phyloP scores from a whole-genome alignment of 2,113 vertebrate species.

The Glaucomys volans region DNA sequence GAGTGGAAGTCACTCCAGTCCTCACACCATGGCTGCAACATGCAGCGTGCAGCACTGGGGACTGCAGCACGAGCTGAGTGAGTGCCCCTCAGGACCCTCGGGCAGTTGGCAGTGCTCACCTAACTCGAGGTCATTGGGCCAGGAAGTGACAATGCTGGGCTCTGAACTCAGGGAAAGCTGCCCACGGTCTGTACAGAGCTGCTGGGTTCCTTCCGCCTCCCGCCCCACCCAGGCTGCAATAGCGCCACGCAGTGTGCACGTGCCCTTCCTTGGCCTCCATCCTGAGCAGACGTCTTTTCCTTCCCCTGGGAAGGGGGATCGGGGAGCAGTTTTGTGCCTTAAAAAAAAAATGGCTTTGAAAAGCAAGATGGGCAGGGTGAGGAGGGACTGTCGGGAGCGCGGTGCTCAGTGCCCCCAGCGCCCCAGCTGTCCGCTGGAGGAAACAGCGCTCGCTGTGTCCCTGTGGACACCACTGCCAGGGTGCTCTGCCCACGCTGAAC shows the following conservation, averaged over 20 bases:
- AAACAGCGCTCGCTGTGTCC: neutral
- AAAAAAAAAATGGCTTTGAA: too few relatives aligned
- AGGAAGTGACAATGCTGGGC: neutral
- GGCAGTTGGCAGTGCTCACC: too few relatives aligned
- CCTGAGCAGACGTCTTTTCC: neutral
- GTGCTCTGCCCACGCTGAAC: too few relatives aligned
- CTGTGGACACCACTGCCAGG: rapidly evolving
- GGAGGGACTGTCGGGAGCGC: neutral
- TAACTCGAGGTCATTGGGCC: too few relatives aligned
- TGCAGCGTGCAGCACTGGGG: too few relatives aligned
- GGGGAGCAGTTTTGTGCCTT: neutral
- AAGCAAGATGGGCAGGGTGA: neutral
- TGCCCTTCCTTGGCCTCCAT: neutral
- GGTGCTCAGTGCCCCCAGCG: too few relatives aligned
- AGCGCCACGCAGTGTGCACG: rapidly evolving
- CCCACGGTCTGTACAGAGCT: too few relatives aligned
- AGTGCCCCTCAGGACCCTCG: too few relatives aligned
- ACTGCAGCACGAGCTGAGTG: too few relatives aligned
- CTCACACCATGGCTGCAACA: too few relatives aligned
- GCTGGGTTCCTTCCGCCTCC: neutral
- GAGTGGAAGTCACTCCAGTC: too few relatives aligned
- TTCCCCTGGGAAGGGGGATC: rapidly evolving
- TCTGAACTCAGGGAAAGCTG: neutral
- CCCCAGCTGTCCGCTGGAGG: neutral
- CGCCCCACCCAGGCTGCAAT: neutral